A percentile compares a stretch with the other conserved stretches of the same genome.
These are phyloP conservation scores for Ectropis grisescens DNA, from an alignment of 1,140 invertebrate species.

Conservation along the genomic window DNA sequence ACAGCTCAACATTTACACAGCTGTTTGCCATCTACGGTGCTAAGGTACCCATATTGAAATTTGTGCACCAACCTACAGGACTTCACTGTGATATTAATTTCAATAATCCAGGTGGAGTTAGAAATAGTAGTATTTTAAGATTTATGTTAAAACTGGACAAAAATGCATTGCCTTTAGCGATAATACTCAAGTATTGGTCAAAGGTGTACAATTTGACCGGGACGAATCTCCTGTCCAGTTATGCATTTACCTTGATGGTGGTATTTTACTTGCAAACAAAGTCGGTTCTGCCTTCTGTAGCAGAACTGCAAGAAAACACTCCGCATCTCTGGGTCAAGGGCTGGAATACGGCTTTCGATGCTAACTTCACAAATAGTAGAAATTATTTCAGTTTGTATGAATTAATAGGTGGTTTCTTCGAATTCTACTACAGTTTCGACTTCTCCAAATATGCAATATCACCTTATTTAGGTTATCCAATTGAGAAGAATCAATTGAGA, in stretches of 20 bases:
- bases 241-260: slow-evolving; percentile 71
- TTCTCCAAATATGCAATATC: slow-evolving; percentile 68
- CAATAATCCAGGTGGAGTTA: slow-evolving; percentile 71
- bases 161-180: slow-evolving; percentile 67
- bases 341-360: slow-evolving; percentile 34
- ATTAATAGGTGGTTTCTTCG: slow-evolving; percentile 73
- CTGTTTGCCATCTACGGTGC: slow-evolving; percentile 72
- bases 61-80: slow-evolving; percentile 66
- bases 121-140: slow-evolving; percentile 74
- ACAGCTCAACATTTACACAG: slow-evolving; percentile 52
- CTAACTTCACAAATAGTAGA: neutral
- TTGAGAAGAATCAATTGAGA: slow-evolving; percentile 55
- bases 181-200: slow-evolving; percentile 79
- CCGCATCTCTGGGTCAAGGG: slow-evolving; percentile 13
- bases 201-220: slow-evolving; percentile 69
- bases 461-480: slow-evolving; percentile 62
- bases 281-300: slow-evolving; percentile 29
- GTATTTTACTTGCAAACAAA: slow-evolving; percentile 75
- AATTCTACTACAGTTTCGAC: slow-evolving; percentile 70
- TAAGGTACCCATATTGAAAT: slow-evolving; percentile 79
- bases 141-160: slow-evolving; percentile 68
- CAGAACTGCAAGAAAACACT: slow-evolving; percentile 17
- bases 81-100: slow-evolving; percentile 78
- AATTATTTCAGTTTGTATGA: slow-evolving; percentile 38
- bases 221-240: slow-evolving; percentile 69